These are phyloP conservation scores for Listronotus oregonensis DNA, from an alignment of 1,140 invertebrate species.

Conservation along the genomic window DNA sequence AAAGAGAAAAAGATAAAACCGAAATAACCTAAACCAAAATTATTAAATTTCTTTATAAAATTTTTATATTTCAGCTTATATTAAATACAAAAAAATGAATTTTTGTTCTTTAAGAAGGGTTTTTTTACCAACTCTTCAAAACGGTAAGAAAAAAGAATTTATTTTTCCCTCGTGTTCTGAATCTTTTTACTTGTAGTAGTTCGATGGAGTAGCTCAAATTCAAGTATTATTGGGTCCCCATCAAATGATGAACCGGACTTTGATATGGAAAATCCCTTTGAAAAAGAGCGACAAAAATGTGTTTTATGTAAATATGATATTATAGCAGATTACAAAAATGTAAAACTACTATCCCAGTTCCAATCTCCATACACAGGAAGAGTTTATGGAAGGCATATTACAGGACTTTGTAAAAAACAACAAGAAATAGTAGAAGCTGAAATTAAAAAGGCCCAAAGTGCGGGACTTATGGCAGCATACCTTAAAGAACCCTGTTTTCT, in stretches of 20 bases:
- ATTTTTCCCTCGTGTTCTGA: too few relatives aligned
- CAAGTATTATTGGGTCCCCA: background rate
- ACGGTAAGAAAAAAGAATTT: too few relatives aligned
- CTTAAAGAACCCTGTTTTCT: conserved; percentile 77
- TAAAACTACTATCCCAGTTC: conserved; percentile 90
- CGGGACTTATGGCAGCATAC: conserved; percentile 77
- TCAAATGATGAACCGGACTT: conserved; percentile 61
- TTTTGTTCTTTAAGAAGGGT: too few relatives aligned
- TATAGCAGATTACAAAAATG: conserved; percentile 89
- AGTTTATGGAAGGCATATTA: conserved; percentile 90
- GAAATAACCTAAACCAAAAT: too few relatives aligned
- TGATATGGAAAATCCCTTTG: conserved; percentile 81
- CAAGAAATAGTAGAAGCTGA: conserved; percentile 73
- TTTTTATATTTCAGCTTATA: too few relatives aligned
- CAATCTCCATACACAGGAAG: conserved; percentile 90
- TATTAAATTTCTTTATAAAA: too few relatives aligned
- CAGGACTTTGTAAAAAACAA: conserved; percentile 80
- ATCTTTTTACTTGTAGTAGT: conserved; percentile 1
- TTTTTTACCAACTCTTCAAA: too few relatives aligned
- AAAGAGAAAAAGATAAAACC: too few relatives aligned
- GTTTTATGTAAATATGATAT: conserved; percentile 88
- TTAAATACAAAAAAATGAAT: too few relatives aligned
- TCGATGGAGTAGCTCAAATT: background rate
- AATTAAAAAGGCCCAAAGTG: conserved; percentile 72
- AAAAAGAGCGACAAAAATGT: conserved; percentile 74